Conservation (phyloP, 2,797 vertebrate species). For the Graptemys geographica region DNA sequence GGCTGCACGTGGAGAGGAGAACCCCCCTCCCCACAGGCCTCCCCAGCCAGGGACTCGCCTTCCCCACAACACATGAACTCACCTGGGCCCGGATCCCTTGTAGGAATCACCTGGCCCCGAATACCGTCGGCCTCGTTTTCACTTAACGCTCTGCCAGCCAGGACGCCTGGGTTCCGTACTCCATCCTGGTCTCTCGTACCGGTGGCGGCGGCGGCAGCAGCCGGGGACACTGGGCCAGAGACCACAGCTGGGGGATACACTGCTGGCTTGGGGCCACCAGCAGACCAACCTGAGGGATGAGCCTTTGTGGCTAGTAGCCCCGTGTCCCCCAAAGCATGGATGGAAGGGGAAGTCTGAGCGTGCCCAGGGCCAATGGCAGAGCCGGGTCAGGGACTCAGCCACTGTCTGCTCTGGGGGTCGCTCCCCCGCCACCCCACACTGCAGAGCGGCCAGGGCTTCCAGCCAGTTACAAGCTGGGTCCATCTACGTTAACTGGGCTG, state of each 20-base stretch:
- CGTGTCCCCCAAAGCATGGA: rapidly evolving
- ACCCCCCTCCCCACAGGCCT: rapidly evolving
- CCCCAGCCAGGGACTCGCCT: neutral
- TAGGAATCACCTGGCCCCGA: neutral
- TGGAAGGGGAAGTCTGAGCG: neutral
- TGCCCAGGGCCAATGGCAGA: too few species aligned
- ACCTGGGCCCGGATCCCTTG: neutral
- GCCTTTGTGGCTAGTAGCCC: too few species aligned
- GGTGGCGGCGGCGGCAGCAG: too few species aligned
- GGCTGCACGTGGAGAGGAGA: too few species aligned
- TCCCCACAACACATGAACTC: neutral
- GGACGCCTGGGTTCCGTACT: neutral
- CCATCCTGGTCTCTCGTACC: neutral
- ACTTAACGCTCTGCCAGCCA: too few species aligned
- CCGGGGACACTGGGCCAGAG: neutral
- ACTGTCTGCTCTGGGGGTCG: too few species aligned
- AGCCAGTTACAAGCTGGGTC: neutral
- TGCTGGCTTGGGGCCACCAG: neutral
- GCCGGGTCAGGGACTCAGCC: too few species aligned
- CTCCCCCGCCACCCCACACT: neutral
- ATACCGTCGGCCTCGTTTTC: neutral
- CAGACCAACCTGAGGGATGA: neutral
- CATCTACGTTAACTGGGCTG: too few species aligned
- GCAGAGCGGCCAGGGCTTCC: neutral
- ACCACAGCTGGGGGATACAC: too few species aligned